A percentile compares a stretch with the other conserved stretches of the same genome.
Conservation (phyloP, 2,888 invertebrate species). For the Agrochola lychnidis region DNA sequence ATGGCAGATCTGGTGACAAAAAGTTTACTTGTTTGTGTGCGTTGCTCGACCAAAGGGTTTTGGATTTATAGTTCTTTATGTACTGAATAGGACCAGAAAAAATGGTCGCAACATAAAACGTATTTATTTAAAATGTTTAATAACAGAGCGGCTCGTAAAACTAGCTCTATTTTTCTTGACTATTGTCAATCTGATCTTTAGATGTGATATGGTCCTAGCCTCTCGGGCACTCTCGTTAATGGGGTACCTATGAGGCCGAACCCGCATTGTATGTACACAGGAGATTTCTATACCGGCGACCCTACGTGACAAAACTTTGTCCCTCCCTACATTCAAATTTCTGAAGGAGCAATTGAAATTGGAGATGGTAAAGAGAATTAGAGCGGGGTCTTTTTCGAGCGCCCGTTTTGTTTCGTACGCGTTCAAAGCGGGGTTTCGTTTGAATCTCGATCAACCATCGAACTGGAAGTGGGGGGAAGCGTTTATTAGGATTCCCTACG, state of each 20-base stretch:
- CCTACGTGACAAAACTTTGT: constrained; percentile 90
- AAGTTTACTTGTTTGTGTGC: constrained; percentile 80
- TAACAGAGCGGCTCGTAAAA: constrained; percentile 88
- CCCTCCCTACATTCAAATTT: constrained; percentile 91
- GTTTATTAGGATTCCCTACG: constrained; percentile 89
- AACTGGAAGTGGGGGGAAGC: constrained; percentile 89
- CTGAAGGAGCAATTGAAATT: constrained; percentile 91
- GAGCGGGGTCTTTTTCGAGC: constrained; percentile 89
- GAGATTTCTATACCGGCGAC: constrained; percentile 85
- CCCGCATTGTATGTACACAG: constrained; percentile 88
- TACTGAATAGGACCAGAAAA: constrained; percentile 83
- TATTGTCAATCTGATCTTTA: constrained; percentile 88
- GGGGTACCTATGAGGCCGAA: constrained; percentile 87
- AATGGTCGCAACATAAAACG: constrained; percentile 80
- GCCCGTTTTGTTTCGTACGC: constrained; percentile 88
- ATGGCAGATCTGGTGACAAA: constrained; percentile 80
- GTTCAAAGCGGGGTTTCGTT: constrained; percentile 89
- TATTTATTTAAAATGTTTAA: constrained; percentile 89
- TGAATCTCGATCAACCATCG: constrained; percentile 89
- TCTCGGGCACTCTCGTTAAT: constrained; percentile 89
- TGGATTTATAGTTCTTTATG: constrained; percentile 80
- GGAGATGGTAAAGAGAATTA: constrained; percentile 91
- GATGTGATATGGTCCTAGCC: constrained; percentile 86
- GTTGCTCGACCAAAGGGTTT: constrained; percentile 86
- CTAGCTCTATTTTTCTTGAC: constrained; percentile 84